Percentiles rank a stretch among this genome's conserved stretches.
Evolutionary conservation across 2,797 vertebrate genomes (phyloP).

Genomic region (Craterocephalus amniculus): DNA sequence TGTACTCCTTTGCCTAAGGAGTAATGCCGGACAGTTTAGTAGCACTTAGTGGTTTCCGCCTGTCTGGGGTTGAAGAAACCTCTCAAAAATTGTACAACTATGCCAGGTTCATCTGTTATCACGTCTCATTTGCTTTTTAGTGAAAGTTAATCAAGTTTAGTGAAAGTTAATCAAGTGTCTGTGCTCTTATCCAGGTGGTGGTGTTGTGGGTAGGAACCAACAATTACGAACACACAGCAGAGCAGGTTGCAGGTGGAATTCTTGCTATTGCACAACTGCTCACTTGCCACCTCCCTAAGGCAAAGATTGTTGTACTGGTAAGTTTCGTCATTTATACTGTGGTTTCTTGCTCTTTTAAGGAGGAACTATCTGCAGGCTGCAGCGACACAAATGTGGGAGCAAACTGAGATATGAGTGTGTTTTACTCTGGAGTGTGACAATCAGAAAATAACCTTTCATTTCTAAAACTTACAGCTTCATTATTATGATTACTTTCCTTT

Average conservation of each 20-base stretch:
- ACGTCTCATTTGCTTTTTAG: neutral
- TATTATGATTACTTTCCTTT: neutral
- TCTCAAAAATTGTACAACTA: neutral
- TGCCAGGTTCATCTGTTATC: neutral
- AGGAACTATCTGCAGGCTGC: neutral
- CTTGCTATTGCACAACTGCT: slow-evolving; percentile 90
- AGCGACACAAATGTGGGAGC: neutral
- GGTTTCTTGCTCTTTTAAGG: neutral
- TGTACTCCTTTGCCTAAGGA: neutral
- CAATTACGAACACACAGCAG: slow-evolving; percentile 93
- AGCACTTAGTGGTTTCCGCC: neutral
- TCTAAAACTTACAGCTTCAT: neutral
- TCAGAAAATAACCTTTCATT: neutral
- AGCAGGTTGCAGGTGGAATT: slow-evolving; percentile 94
- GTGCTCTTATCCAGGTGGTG: slow-evolving; percentile 84
- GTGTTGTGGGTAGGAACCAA: slow-evolving; percentile 98
- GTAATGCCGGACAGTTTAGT: neutral
- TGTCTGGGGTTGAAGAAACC: neutral
- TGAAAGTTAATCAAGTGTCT: slow-evolving; percentile 10
- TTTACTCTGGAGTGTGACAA: neutral
- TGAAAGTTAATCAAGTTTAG: slow-evolving; percentile 1
- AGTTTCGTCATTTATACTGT: slow-evolving; percentile 51
- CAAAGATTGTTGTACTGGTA: slow-evolving; percentile 95
- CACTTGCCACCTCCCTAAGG: slow-evolving; percentile 88
- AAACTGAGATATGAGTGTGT: neutral